Conservation (phyloP, 2,797 vertebrate species). For the Enteromius trimaculatus region DNA sequence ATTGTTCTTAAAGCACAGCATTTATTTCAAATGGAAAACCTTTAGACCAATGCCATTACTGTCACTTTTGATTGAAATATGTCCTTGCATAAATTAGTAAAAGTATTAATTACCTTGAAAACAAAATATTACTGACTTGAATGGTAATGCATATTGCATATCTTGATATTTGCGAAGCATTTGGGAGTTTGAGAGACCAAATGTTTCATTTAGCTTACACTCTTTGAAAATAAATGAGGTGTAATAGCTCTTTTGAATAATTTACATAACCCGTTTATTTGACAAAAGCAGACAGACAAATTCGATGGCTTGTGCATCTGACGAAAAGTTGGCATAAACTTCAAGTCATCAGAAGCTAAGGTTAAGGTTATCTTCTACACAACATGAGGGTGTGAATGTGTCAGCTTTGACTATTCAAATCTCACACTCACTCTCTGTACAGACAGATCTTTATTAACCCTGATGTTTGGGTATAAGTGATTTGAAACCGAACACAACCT, state of each 20-base stretch:
- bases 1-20: not conserved
- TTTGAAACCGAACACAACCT: not conserved
- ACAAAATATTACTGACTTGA: not conserved
- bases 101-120: not conserved
- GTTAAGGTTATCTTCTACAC: not conserved
- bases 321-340: not conserved
- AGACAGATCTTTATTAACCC: not conserved
- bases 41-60: not conserved
- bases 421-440: not conserved
- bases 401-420: slow-evolving; percentile 33
- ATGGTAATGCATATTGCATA: not conserved
- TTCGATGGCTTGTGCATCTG: not conserved
- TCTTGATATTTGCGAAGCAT: not conserved
- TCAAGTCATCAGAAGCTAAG: not conserved
- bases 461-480: slow-evolving; percentile 12
- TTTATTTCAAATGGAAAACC: not conserved
- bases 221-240: not conserved
- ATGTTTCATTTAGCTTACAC: not conserved
- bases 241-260: not conserved
- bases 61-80: not conserved
- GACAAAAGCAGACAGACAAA: not conserved
- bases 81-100: not conserved
- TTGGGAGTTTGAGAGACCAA: not conserved
- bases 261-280: not conserved
- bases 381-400: not conserved